phyloP scores from a whole-genome alignment of 64 coral and sea anemone species.

The Dendronephthya gigantea region DNA sequence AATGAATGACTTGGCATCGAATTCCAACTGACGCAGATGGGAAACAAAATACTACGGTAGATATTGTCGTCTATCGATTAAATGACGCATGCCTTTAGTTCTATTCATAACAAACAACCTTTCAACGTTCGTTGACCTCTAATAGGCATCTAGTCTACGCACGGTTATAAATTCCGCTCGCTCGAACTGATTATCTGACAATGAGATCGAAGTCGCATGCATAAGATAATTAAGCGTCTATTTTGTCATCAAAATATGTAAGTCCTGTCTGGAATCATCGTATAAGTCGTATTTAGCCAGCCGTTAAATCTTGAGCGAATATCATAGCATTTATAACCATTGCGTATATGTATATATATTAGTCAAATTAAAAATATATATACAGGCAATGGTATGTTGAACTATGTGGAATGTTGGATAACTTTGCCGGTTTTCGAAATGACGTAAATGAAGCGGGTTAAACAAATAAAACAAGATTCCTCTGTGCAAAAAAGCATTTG shows the following conservation, averaged over 20 bases:
- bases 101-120: conserved; percentile 1
- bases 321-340: no score
- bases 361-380: no score
- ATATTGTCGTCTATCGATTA: neutral
- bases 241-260: neutral
- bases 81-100: neutral
- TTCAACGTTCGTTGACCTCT: neutral
- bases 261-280: neutral
- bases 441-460: no score
- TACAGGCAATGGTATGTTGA: no score
- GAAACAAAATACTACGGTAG: neutral
- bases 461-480: no score
- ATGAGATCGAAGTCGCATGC: neutral
- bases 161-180: neutral
- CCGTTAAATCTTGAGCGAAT: no score
- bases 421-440: no score
- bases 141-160: neutral
- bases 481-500: no score
- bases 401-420: no score
- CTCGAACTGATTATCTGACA: neutral
- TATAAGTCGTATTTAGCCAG: no score
- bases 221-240: neutral
- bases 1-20: neutral
- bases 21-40: neutral
- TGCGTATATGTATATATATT: no score